Base-by-base conservation (phyloP, 2,797 vertebrate genomes). In the Tamandua tetradactyla region DNA sequence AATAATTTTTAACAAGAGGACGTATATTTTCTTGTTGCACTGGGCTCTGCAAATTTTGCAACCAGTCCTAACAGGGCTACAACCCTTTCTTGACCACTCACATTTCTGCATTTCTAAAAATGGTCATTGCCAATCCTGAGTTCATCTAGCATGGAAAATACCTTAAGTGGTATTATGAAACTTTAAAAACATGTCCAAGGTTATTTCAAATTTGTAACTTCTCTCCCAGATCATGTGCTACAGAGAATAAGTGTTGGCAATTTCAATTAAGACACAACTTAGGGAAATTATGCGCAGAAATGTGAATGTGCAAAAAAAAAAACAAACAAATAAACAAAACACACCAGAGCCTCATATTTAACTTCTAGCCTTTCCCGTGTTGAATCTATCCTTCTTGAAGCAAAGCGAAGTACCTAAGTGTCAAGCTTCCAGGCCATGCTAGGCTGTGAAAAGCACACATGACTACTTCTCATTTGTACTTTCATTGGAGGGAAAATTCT, bases 401-500 rank as follows among this genome's bases (percentile, higher is more conserved):
- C 84, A 95, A 94, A 47, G 27, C 68, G 35, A 95, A 89, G 20
- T 87, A 89, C 42, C 25, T 94, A 59, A 84, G 49, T 79, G 66
- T 66, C 68, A 94, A 96, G 37, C 37, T 95, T 84, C 44, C 27
- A 80, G 80, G 66, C 23, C 74, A 42, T 37, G 32, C 49, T 59
- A 87, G 72, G 44, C 49, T 59, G 13, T 74, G 62, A 74, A 93
- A 95, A 85, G 32, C 57, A 85, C 47, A 94, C 11, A 17, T 5
- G 25, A 91, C 47, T 80, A 32, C 82, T 68, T 68, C 12, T 40
- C 32, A 23, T 85, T 95, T 81, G 23, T 94, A 78, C 69, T 94
- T 93, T 94, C 37, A 95, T 78, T 78, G 74, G 74, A 93, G 64
- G 78, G 18, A 94, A 95, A 59, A 32, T 97, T 97, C 62, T 91